phyloP scores from a whole-genome alignment of 2,888 invertebrate species.

The Acanthosepion esculentum region DNA sequence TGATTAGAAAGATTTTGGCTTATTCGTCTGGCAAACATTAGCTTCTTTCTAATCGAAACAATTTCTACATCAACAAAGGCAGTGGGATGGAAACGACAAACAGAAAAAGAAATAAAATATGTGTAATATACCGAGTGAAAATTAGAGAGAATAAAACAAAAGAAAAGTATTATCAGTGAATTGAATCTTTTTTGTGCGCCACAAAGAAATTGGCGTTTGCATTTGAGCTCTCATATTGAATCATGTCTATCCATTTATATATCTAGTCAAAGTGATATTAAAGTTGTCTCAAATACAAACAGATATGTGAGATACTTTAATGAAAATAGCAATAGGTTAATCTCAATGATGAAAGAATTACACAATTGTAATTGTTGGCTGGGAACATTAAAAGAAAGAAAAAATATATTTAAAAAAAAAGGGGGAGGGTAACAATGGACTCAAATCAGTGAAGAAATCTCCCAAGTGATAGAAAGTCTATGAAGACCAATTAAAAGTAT shows the following conservation, averaged over 20 bases:
- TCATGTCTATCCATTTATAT: not conserved
- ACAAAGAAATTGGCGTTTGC: not conserved
- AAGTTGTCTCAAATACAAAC: not conserved
- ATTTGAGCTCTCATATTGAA: not conserved
- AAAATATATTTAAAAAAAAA: not conserved
- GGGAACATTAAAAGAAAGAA: not conserved
- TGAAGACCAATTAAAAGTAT: constrained; percentile 4
- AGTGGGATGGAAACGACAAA: no score
- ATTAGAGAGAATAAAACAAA: no score
- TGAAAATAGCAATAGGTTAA: not conserved
- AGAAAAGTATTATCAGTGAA: no score
- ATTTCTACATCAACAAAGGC: no score
- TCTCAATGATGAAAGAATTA: not conserved
- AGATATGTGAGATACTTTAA: not conserved
- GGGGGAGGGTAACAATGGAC: not conserved
- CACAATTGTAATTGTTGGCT: not conserved
- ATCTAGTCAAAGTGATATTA: not conserved
- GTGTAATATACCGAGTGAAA: no score
- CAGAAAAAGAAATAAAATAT: no score
- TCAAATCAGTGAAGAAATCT: not conserved
- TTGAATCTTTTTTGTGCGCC: not conserved
- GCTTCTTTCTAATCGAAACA: no score
- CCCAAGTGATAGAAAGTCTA: not conserved
- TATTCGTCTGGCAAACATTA: no score
- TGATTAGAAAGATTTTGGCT: no score